phyloP scores from a whole-genome alignment of 2,113 vertebrate species.

The Atlantisia rogersi region DNA sequence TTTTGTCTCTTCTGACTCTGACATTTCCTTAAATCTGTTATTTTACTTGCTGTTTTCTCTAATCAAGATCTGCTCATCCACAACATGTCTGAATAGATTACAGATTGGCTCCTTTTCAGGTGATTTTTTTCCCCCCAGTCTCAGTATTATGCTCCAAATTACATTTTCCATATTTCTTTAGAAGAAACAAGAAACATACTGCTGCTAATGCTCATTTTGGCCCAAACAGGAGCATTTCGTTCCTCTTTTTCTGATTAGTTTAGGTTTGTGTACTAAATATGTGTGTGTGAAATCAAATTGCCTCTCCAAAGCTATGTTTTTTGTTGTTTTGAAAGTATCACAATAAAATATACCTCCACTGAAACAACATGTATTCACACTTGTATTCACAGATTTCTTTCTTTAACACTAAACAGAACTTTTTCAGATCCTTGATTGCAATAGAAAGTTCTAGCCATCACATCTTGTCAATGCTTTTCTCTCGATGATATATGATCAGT shows the following conservation, averaged over 20 bases:
- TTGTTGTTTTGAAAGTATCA: not conserved
- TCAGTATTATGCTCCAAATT: fast-evolving
- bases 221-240: not conserved
- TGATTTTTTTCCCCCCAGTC: not conserved
- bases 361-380: not conserved
- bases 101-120: not conserved
- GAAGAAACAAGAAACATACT: not conserved
- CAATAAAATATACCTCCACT: not conserved
- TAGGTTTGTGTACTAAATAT: not conserved
- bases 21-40: not conserved
- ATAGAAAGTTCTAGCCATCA: not conserved
- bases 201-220: not conserved
- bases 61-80: not conserved
- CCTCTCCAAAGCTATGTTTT: not conserved
- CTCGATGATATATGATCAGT: not conserved
- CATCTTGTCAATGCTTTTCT: not conserved
- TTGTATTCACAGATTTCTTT: not conserved
- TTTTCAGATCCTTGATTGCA: not conserved
- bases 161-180: not conserved
- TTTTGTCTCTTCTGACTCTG: not conserved
- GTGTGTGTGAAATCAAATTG: not conserved
- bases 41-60: not conserved
- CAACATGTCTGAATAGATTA: not conserved
- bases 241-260: not conserved
- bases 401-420: not conserved